A percentile compares a stretch with the other conserved stretches of the same genome.
These are phyloP conservation scores for Bombus balteatus DNA, from an alignment of 1,140 invertebrate genomes.

Conservation along the genomic window DNA sequence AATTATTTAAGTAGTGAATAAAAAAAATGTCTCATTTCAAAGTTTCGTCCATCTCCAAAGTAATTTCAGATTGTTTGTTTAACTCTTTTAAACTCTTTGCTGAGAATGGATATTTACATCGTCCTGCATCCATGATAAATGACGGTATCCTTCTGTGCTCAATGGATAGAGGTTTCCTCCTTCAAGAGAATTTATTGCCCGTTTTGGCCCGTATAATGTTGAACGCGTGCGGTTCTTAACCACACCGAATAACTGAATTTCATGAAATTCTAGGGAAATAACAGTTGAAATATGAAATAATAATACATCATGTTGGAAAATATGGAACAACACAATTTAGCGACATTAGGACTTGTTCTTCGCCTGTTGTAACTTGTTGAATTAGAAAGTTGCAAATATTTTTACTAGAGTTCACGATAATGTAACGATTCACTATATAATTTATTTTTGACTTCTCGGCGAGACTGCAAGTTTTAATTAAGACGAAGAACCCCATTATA, in stretches of 20 bases:
- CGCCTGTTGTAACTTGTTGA: no score
- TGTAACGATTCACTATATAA: neutral
- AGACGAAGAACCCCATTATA: neutral
- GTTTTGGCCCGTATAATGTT: neutral
- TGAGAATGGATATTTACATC: slow-evolving; percentile 3
- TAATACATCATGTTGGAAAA: neutral
- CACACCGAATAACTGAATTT: neutral
- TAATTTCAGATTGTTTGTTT: neutral
- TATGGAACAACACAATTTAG: neutral
- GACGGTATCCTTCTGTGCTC: no score
- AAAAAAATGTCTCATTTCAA: neutral
- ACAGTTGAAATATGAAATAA: neutral
- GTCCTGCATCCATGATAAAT: slow-evolving; percentile 1
- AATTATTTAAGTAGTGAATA: no score
- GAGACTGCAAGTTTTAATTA: slow-evolving; percentile 32
- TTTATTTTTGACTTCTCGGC: neutral
- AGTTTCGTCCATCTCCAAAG: no score
- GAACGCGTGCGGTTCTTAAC: neutral
- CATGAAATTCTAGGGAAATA: neutral
- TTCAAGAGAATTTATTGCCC: slow-evolving; percentile 4
- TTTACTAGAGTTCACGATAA: neutral
- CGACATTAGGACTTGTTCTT: no score
- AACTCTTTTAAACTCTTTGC: neutral
- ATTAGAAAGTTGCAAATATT: neutral
- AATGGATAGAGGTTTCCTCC: neutral